Evolutionary conservation across 2,113 vertebrate species (phyloP), one percentile per base, ranked within the genome.

Genomic region (Melanotaenia duboulayi): DNA sequence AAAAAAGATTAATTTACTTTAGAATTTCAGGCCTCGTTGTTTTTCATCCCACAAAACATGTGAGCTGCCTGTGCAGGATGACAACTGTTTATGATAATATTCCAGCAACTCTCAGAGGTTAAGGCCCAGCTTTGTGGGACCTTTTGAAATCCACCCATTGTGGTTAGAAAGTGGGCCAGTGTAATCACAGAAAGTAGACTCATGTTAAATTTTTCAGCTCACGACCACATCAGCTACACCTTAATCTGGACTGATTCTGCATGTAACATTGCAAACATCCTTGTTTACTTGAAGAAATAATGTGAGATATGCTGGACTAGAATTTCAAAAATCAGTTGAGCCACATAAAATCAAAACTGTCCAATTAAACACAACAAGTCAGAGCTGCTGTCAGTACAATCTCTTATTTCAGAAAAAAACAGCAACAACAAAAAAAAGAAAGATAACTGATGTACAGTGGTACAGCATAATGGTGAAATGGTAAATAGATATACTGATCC

Each of bases 21-120:
- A 76, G 76, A 84, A 88, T 83, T 81, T 84, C 48, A 72, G 65
- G 54, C 65, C 68, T 75, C 65, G 81, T 63, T 83, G 85, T 88
- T 90, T 86, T 82, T 83, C 51, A 65, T 83, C 54, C 44, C 9
- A 35, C 11, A 23, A 40, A 48, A 84, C 60, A 40, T 80, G 51
- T 11, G 10, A 59, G 37, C 51, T 71, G 65, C 58, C 28, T 16
- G 16, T 37, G 23, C 55, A 69, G 67, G 61, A 72, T 67, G 35
- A 76, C 50, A 65, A 78, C 76, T 72, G 70, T 58, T 63, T 49
- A 49, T 66, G 86, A 86, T 64, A 83, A 78, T 72, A 86, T 87
- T 72, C 58, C 35, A 86, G 48, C 1, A 2, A 67, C 63, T 77
- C 61, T 58, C 23, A n/a, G 46, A 74, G 24, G 37, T 80, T 82